Conservation (phyloP, 1,140 invertebrate genomes). For the Lepidurus arcticus region DNA sequence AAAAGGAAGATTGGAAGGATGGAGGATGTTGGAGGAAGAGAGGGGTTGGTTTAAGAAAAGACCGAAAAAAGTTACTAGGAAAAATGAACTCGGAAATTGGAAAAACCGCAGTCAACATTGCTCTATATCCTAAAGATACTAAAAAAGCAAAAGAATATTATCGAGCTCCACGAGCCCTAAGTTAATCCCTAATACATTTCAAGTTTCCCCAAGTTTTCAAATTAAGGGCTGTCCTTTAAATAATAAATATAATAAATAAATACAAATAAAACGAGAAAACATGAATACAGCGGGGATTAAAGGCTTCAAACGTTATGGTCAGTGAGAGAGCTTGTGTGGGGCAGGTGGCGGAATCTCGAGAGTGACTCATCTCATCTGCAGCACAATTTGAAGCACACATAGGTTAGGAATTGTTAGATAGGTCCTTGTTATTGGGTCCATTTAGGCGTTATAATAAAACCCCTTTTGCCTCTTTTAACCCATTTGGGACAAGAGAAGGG, state of each 20-base stretch:
- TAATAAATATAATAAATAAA: too few species aligned
- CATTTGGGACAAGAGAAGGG: not conserved
- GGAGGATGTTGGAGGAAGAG: not conserved
- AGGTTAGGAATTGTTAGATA: too few species aligned
- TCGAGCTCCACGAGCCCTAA: too few species aligned
- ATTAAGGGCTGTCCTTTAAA: too few species aligned
- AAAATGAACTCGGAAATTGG: slow-evolving; percentile 22
- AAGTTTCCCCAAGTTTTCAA: too few species aligned
- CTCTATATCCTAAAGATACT: not conserved
- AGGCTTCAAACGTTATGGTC: too few species aligned
- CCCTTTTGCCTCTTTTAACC: not conserved
- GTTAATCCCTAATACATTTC: too few species aligned
- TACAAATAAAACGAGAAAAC: too few species aligned
- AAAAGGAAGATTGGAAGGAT: not conserved
- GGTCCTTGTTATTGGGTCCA: too few species aligned
- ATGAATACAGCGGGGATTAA: too few species aligned
- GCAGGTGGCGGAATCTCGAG: not conserved
- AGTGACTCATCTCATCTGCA: slow-evolving; percentile 17
- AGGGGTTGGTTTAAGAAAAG: not conserved
- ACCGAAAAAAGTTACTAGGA: not conserved
- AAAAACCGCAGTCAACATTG: not conserved
- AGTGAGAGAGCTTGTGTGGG: not conserved
- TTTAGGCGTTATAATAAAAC: not conserved
- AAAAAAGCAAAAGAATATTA: too few species aligned
- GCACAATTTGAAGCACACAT: not conserved